Conservation (phyloP, 1,140 invertebrate species). For the Scaptomyza graminum region DNA sequence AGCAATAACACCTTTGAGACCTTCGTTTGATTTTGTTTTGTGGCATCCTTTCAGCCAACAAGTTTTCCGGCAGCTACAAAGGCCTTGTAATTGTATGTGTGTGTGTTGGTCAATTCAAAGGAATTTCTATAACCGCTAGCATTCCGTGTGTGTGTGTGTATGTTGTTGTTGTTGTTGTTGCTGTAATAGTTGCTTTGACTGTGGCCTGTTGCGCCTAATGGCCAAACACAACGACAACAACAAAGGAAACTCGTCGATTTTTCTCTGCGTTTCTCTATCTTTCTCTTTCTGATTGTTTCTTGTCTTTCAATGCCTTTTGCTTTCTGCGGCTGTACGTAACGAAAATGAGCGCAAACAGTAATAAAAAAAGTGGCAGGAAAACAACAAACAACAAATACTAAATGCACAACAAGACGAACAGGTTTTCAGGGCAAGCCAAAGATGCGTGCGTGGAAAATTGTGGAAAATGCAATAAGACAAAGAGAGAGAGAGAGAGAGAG, state of each 20-base stretch:
- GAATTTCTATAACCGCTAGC: conserved; percentile 82
- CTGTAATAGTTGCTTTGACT: conserved; percentile 21
- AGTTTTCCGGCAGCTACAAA: conserved; percentile 53
- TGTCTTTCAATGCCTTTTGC: conserved; percentile 72
- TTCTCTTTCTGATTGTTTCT: conserved; percentile 10
- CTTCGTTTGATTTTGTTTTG: conserved; percentile 46
- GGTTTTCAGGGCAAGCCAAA: conserved; percentile 60
- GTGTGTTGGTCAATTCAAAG: conserved; percentile 55
- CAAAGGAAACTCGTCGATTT: conserved; percentile 39
- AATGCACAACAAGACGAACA: conserved; percentile 50
- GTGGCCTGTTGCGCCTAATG: conserved; percentile 57
- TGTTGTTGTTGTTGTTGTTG: conserved; percentile 13
- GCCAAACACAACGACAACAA: conserved; percentile 52
- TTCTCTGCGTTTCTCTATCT: conserved; percentile 25
- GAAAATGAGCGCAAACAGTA: conserved; percentile 75
- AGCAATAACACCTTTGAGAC: not conserved
- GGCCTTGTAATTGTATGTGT: conserved; percentile 28
- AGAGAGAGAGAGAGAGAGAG: conserved; percentile 1
- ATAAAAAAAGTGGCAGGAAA: conserved; percentile 64
- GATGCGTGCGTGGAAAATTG: conserved; percentile 69
- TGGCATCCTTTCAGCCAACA: conserved; percentile 44
- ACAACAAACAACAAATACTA: conserved; percentile 28
- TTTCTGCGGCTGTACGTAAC: conserved; percentile 75
- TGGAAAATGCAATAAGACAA: conserved; percentile 60
- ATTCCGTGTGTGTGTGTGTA: conserved; percentile 52